Base-by-base conservation (phyloP, 92 coral and sea anemone species). In the Pocillopora meandrina region DNA sequence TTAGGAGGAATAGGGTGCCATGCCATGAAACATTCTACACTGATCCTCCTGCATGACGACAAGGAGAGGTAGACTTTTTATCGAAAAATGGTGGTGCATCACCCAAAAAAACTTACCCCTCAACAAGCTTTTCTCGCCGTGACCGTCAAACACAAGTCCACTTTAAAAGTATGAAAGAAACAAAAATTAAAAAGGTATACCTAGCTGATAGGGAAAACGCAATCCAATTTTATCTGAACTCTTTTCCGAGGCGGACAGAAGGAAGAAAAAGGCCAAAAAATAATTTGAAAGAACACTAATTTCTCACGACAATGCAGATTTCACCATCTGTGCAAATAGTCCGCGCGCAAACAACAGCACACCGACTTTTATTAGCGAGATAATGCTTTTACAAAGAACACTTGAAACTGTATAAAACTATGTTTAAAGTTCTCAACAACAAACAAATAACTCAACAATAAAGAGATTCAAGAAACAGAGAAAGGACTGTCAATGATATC, bases 261-360 rank as follows among this genome's bases (percentile, higher is more conserved):
- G 49, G 73, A 33, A 31, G 36, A 14, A 70, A 10, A 16, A 55
- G 74, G 9, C 10, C 9, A 20, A 70, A 35, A 35, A 35, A 33
- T 68, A 6, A 11, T 68, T 33, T 14, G 26, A 68, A 67, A 31
- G 36, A 35, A 70, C 20, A 16, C 1, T 1, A 13, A 33, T 16
- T 42, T 70, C 12, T 70, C 15, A 23, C 72, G 35, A 70, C 74
- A 70, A 70, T 70, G n/a, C 74, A 4, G 56, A 16, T 14, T 20
- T 16, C 16, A 76, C 80, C 80, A 23, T 34, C 80, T 76, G 80
- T 61, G 36, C 64, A 76, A 76, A 76, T 61, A 76, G 0, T 8
- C 21, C 19, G 12, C 69, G 17, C 60, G 65, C 67, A 60, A 76
- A 76, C 69, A 60, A 31, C 17, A 19, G 19, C 10, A 19, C 52